Percentiles rank a stretch among this genome's conserved stretches.
Conservation (phyloP, 2,797 vertebrate species). For the Fratercula arctica region DNA sequence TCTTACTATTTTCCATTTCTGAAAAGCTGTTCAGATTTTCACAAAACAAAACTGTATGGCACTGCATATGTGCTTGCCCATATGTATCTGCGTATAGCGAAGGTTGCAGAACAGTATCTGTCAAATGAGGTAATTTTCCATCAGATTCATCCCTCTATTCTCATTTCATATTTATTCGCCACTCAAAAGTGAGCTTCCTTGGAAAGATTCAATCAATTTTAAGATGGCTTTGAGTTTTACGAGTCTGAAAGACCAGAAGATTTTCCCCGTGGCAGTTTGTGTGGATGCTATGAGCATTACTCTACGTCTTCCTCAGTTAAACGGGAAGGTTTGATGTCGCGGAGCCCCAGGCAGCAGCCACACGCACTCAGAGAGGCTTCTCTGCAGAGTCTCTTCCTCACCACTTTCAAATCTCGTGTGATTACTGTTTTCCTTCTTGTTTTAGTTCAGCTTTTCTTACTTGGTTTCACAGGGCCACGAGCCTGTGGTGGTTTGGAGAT, state of each 20-base stretch:
- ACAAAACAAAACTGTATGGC: neutral
- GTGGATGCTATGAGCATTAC: neutral
- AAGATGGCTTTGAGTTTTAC: neutral
- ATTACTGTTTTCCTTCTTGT: neutral
- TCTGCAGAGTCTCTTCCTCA: neutral
- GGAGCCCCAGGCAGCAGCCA: neutral
- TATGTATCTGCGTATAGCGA: neutral
- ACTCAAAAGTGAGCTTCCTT: neutral
- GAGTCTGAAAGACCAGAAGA: neutral
- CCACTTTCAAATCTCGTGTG: neutral
- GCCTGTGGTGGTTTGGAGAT: neutral
- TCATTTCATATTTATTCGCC: neutral
- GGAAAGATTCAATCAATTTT: neutral
- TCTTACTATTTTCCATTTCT: neutral
- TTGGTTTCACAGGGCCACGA: neutral
- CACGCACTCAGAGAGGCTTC: neutral
- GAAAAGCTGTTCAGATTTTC: conserved; percentile 1
- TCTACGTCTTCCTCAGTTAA: neutral
- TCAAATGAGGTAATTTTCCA: neutral
- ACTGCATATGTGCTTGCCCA: neutral
- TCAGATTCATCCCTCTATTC: neutral
- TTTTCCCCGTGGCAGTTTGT: neutral
- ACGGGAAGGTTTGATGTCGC: neutral
- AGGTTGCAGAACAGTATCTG: neutral
- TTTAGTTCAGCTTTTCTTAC: neutral